Evolutionary conservation across 2,888 invertebrate genomes (phyloP), one percentile per base, ranked within the genome.

Genomic region (Ganaspis brasiliensis): DNA sequence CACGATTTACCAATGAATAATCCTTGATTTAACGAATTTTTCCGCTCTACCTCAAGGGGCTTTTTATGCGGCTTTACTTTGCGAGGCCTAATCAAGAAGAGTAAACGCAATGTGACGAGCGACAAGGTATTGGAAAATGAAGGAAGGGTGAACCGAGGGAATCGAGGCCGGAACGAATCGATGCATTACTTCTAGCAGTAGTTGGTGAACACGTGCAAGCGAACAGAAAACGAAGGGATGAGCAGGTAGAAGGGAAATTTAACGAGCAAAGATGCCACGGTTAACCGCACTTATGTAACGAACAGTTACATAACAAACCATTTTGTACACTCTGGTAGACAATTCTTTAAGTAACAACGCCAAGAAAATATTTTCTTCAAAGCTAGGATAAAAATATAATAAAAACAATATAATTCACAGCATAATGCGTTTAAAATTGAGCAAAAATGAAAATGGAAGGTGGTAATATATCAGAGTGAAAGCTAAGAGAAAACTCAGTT

Each of bases 81-180:
- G 84, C 84, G 82, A 87, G 87, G 89, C 90, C 90, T 91, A 91
- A 91, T 91, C 91, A 90, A 89, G 89, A 89, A 90, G 87, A 90
- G 91, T 90, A 91, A 90, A 90, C 89, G 81, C 84, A 81, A 85
- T 86, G 88, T 86, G 87, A 87, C 85, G 88, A 85, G 81, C 80
- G 81, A 78, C 72, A 82, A 75, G 82, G 67, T 45, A 67, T 21
- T 45, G 56, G 59, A 76, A 79, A 81, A 80, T 70, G 72, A 76
- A 81, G 78, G 76, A 81, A 76, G 79, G 75, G 82, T 73, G 79
- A 81, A 79, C 75, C 73, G 72, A 78, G 74, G 70, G 74, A 87
- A 83, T 85, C 80, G 85, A 83, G 85, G 80, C 84, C 80, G 84
- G 83, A 86, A 85, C 86, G 87, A 89, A 89, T 88, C 89, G 86